Conservation (phyloP, 2,888 invertebrate genomes). For the Sminthurides aquaticus region DNA sequence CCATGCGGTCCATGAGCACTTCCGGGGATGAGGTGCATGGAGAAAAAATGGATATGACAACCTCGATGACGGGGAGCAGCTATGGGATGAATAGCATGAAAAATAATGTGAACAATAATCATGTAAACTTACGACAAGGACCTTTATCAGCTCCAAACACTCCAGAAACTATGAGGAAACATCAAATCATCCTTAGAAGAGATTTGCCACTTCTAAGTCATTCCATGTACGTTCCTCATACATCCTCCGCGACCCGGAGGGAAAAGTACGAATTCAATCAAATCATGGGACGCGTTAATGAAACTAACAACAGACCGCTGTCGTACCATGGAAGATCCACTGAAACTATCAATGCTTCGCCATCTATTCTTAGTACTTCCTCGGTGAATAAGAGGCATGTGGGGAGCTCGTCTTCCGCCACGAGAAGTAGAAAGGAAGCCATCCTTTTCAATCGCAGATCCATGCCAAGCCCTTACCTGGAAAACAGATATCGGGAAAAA, state of each 20-base stretch:
- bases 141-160: conserved; percentile 42
- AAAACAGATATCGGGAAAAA: conserved; percentile 40
- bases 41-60: conserved; percentile 13
- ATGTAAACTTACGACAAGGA: conserved; percentile 33
- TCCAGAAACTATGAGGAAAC: conserved; percentile 39
- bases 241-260: conserved; percentile 27
- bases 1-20: neutral
- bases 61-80: conserved; percentile 14
- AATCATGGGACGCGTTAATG: conserved; percentile 40
- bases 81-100: conserved; percentile 23
- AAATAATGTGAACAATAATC: conserved; percentile 26
- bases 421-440: conserved; percentile 33
- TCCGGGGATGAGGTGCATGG: neutral
- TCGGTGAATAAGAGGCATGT: conserved; percentile 40
- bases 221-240: conserved; percentile 22
- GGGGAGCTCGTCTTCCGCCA: conserved; percentile 19
- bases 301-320: conserved; percentile 32
- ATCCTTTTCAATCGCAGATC: conserved; percentile 40
- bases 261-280: conserved; percentile 43
- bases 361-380: conserved; percentile 8
- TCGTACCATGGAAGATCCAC: conserved; percentile 40
- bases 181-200: conserved; percentile 34
- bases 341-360: conserved; percentile 18
- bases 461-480: conserved; percentile 40
- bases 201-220: conserved; percentile 26